A percentile compares a stretch with the other conserved stretches of the same genome.
Evolutionary conservation across 1,140 invertebrate species (phyloP).

Genomic region (Polypedilum vanderplanki): DNA sequence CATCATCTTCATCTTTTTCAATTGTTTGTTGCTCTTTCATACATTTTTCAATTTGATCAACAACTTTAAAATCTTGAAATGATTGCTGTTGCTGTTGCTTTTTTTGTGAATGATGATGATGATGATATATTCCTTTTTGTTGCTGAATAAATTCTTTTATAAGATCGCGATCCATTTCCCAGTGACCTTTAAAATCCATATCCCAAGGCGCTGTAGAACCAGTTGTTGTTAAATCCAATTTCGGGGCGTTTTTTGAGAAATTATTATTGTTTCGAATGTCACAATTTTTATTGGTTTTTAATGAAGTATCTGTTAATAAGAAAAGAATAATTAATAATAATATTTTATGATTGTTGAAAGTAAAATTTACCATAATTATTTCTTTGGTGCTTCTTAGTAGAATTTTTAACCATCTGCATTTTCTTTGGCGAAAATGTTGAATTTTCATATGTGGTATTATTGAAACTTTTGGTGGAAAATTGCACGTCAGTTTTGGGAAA

Average conservation of each 20-base stretch:
- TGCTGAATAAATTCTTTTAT: slow-evolving; percentile 2
- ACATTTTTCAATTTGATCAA: too few relatives aligned
- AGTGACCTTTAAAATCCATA: slow-evolving; percentile 26
- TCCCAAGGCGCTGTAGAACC: background rate
- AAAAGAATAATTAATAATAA: background rate
- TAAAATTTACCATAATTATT: slow-evolving; percentile 22
- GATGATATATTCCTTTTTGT: background rate
- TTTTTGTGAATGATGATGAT: background rate
- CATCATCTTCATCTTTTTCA: background rate
- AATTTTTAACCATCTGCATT: slow-evolving; percentile 21
- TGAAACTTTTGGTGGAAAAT: slow-evolving; percentile 10
- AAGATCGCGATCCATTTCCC: slow-evolving; percentile 26
- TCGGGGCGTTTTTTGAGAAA: slow-evolving; percentile 14
- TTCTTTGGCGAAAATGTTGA: slow-evolving; percentile 22
- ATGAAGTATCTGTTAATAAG: background rate
- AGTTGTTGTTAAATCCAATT: background rate
- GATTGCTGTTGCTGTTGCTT: background rate
- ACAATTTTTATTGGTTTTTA: slow-evolving; percentile 13
- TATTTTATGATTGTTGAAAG: too few relatives aligned
- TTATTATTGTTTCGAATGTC: slow-evolving; percentile 20
- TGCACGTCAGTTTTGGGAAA: background rate
- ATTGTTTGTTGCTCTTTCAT: background rate
- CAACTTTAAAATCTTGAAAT: background rate
- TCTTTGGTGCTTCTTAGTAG: background rate
- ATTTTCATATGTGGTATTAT: background rate